Percentiles rank a stretch among this genome's conserved stretches.
Evolutionary conservation across 1,140 invertebrate genomes (phyloP).

Genomic region (Wiebesia pumilae): DNA sequence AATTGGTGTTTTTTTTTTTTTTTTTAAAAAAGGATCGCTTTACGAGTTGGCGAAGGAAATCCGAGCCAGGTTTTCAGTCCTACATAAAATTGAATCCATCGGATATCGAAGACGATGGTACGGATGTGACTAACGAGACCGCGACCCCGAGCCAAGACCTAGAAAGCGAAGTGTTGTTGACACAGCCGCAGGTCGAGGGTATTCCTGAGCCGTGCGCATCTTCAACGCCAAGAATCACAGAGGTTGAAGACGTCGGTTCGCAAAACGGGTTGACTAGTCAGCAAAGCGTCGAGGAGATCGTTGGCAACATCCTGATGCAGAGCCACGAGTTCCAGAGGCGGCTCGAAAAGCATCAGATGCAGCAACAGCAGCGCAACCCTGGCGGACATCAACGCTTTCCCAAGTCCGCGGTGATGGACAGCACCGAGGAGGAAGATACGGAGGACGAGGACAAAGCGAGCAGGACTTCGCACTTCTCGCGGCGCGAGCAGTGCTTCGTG

Average conservation of each 20-base stretch:
- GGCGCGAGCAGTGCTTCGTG: slow-evolving; percentile 61
- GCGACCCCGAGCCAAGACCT: slow-evolving; percentile 27
- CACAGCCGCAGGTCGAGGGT: neutral
- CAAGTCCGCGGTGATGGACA: slow-evolving; percentile 62
- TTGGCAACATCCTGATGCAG: slow-evolving; percentile 88
- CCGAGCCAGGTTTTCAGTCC: slow-evolving; percentile 80
- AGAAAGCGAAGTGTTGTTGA: neutral
- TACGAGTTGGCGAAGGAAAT: slow-evolving; percentile 82
- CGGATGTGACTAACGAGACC: neutral
- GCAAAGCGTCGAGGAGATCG: slow-evolving; percentile 85
- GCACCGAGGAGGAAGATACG: slow-evolving; percentile 64
- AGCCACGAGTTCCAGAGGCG: slow-evolving; percentile 89
- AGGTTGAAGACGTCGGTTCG: slow-evolving; percentile 54
- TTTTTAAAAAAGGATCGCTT: slow-evolving; percentile 69
- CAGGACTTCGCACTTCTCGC: slow-evolving; percentile 32
- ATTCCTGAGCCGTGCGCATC: neutral
- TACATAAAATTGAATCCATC: slow-evolving; percentile 69
- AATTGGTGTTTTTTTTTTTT: too few relatives aligned
- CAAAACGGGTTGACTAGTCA: slow-evolving; percentile 58
- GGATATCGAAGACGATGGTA: slow-evolving; percentile 64
- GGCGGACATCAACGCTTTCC: slow-evolving; percentile 75
- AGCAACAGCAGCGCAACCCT: slow-evolving; percentile 11
- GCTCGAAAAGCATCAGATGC: slow-evolving; percentile 76
- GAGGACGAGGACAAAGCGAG: slow-evolving; percentile 44
- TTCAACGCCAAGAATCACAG: slow-evolving; percentile 19